Percentiles rank a stretch among this genome's conserved stretches.
Evolutionary conservation across 2,888 invertebrate species (phyloP).

Genomic region (Trissolcus japonicus): DNA sequence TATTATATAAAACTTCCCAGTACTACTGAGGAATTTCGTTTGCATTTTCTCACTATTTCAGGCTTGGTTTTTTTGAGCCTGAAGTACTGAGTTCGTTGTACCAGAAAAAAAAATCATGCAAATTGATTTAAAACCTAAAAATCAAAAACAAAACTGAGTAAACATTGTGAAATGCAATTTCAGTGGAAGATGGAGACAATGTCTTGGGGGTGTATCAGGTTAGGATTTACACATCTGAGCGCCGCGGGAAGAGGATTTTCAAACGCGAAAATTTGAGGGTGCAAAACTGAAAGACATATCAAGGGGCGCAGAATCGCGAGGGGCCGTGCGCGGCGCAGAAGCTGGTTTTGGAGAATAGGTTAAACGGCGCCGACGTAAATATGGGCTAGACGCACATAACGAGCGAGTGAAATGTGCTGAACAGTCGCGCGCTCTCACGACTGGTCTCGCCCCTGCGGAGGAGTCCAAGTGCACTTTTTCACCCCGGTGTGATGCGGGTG

Average conservation of each 20-base stretch:
- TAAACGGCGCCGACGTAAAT: constrained; percentile 48
- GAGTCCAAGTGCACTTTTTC: constrained; percentile 15
- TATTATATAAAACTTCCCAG: not conserved
- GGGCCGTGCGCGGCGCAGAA: constrained; percentile 36
- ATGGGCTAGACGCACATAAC: constrained; percentile 51
- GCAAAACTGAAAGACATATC: not conserved
- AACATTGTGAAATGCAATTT: too few species aligned
- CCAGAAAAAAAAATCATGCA: too few species aligned
- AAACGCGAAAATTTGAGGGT: too few species aligned
- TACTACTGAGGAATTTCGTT: not conserved
- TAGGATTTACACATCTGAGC: too few species aligned
- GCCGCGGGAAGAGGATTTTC: too few species aligned
- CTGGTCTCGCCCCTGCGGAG: constrained; percentile 24
- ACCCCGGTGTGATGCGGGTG: constrained; percentile 10
- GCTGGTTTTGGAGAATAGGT: constrained; percentile 42
- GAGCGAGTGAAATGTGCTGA: constrained; percentile 50
- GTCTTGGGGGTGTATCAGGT: too few species aligned
- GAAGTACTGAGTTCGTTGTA: constrained; percentile 1
- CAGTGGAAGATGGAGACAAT: too few species aligned
- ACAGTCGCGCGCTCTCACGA: constrained; percentile 32
- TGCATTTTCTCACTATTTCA: not conserved
- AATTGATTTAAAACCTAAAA: too few species aligned
- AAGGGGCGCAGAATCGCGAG: not conserved
- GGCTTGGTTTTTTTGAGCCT: not conserved
- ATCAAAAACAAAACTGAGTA: too few species aligned